Base-by-base conservation (phyloP, 2,797 vertebrate genomes). In the Lepilemur septentrionalis region DNA sequence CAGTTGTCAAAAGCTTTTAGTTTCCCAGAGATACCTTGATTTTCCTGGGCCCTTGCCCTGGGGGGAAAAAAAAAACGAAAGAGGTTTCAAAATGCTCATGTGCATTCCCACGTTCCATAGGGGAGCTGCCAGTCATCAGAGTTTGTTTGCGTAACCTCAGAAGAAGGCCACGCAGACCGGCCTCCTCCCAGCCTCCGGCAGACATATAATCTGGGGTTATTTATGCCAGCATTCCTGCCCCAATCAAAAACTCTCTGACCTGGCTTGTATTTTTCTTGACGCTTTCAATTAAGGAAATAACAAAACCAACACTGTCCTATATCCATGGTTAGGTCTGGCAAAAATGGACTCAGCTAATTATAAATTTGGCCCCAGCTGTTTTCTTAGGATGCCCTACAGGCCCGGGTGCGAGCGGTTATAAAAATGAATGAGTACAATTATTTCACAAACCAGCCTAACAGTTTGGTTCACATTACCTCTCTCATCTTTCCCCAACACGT, bases 261-360 rank as follows among this genome's bases (percentile, higher is more conserved):
- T 89, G 92, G 69, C 90, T 97, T 89, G 91, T 91, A 95, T 97
- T 91, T 97, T 93, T 97, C 95, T 85, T 95, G 89, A 93, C 2
- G 78, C 89, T 96, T 96, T 96, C 90, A 97, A 96, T 97, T 96
- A 97, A 96, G 92, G 83, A 97, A 96, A 96, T 97, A 97, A 95
- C 95, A 97, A 97, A 97, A 89, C 84, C 82, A 95, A 83, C 75
- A 22, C 93, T 94, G 95, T 95, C 83, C 85, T 91, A 91, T 38
- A 96, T 80, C 86, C 93, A 91, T 12, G 80, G 65, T 70, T 80
- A 91, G 73, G 82, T 90, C 94, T 95, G 88, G 86, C 91, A 91
- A 96, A 95, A 95, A 93, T 85, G 87, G 63, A 85, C 84, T 88
- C 69, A 70, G 43, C 89, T 96, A 94, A 96, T 97, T 96, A 97